Base-by-base conservation (phyloP, 2,888 invertebrate genomes). In the Agriopis leucophaearia region DNA sequence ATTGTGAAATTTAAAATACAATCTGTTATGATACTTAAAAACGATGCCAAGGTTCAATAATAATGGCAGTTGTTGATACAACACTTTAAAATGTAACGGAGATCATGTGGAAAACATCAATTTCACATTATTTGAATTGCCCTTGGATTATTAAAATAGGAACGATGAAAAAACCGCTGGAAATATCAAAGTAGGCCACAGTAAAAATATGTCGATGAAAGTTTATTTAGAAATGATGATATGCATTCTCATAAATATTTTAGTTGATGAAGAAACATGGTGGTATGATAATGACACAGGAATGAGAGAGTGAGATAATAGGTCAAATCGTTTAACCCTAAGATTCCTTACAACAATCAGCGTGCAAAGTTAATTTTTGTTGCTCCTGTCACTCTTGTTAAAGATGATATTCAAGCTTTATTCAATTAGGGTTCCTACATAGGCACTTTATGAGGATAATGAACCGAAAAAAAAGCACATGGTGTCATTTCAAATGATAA, bases 301-400 rank as follows among this genome's bases (percentile, higher is more conserved):
- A 74, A 78, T 70, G 75, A 84, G 77, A 79, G 80, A 85, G 85
- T 77, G 77, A 80, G 75, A 57, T 61, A 64, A 79, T 72, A 69
- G 85, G 91, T 93, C 89, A 91, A 85, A 86, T 90, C 78, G 88
- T 82, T 91, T 91, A 84, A 92, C 92, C 89, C 78, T 72, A 78
- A 84, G 88, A 91, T 91, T 91, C 91, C 82, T 85, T 75, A 74
- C 79, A 76, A 87, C 91, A 92, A 92, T 92, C 93, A 91, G 90
- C 91, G 90, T 91, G 92, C 92, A 88, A 92, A 92, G 91, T 82
- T 76, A 84, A 79, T 68, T 82, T 81, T 83, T 89, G 85, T 90
- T 90, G 85, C 82, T 87, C 83, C 85, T 83, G 83, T 84, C 83
- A 80, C 75, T 80, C 84, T 83, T 78, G 81, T 88, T 88, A 85